Evolutionary conservation across 30 jellyfish, hydroid and myxozoan genomes (phyloP).

Genomic region (Kudoa iwatai): DNA sequence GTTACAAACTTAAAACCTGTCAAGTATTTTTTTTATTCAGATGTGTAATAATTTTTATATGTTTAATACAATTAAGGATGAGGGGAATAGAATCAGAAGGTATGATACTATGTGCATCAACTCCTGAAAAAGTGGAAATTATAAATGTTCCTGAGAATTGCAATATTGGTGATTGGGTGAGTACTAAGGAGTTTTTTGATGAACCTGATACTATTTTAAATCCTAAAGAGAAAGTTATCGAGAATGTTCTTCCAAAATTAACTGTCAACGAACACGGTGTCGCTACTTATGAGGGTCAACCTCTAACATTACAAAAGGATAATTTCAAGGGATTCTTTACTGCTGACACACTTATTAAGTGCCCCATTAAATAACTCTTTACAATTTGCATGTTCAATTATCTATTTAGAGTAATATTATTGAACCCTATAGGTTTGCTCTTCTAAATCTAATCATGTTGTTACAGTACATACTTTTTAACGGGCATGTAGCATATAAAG

Average conservation of each 20-base stretch:
- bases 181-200: slow-evolving; percentile 22
- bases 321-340: no score
- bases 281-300: slow-evolving; percentile 30
- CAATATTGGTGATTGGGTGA: slow-evolving; percentile 22
- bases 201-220: background rate
- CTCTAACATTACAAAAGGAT: no score
- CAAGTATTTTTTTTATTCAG: slow-evolving; percentile 5
- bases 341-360: no score
- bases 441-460: no score
- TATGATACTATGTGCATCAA: slow-evolving; percentile 79
- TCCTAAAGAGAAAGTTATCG: slow-evolving; percentile 18
- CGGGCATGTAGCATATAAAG: no score
- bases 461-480: no score
- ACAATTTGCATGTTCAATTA: no score
- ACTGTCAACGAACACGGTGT: slow-evolving; percentile 17
- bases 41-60: no score
- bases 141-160: slow-evolving; percentile 16
- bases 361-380: no score
- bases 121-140: slow-evolving; percentile 42
- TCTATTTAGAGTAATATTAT: no score
- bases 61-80: slow-evolving; percentile 8
- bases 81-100: slow-evolving; percentile 76
- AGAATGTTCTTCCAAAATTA: slow-evolving; percentile 40
- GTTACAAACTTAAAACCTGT: slow-evolving; percentile 44
- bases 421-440: no score